phyloP scores from a whole-genome alignment of 2,797 vertebrate genomes.

The Aeoliscus strigatus region DNA sequence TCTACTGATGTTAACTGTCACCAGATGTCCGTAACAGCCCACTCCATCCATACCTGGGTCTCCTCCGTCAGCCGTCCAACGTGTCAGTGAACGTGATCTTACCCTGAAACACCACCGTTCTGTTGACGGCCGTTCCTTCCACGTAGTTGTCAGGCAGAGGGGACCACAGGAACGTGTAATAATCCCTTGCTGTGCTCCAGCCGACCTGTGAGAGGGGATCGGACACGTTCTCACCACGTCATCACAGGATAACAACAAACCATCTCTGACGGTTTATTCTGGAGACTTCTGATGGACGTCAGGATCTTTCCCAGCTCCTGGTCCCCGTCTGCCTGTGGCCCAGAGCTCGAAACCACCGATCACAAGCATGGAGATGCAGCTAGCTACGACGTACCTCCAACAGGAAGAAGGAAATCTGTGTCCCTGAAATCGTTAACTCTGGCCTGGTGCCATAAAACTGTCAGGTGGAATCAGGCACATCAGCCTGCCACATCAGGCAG shows the following conservation, averaged over 20 bases:
- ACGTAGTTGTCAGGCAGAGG: conserved; percentile 90
- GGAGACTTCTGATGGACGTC: no score
- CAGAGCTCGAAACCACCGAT: conserved; percentile 49
- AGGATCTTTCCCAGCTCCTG: conserved; percentile 8
- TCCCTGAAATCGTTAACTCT: conserved; percentile 78
- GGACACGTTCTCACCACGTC: conserved; percentile 52
- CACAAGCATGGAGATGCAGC: conserved; percentile 53
- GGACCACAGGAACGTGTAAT: conserved; percentile 99
- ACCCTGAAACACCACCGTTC: conserved; percentile 96
- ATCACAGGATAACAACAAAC: conserved; percentile 46
- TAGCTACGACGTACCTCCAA: conserved; percentile 73
- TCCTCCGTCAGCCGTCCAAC: no score
- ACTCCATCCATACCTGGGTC: no score
- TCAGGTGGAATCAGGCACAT: conserved; percentile 78
- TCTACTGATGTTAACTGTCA: conserved; percentile 45
- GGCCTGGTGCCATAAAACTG: conserved; percentile 74
- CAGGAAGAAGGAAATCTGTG: conserved; percentile 77
- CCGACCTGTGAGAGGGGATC: conserved; percentile 89
- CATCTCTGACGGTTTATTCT: conserved; percentile 27
- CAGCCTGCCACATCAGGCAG: conserved; percentile 66
- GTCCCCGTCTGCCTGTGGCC: conserved; percentile 29
- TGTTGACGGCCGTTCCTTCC: conserved; percentile 89
- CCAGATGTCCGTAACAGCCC: no score
- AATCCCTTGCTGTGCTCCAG: conserved; percentile 98
- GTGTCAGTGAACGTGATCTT: conserved; percentile 62